Conservation (phyloP, 1,140 invertebrate species). For the Gryon sp. region DNA sequence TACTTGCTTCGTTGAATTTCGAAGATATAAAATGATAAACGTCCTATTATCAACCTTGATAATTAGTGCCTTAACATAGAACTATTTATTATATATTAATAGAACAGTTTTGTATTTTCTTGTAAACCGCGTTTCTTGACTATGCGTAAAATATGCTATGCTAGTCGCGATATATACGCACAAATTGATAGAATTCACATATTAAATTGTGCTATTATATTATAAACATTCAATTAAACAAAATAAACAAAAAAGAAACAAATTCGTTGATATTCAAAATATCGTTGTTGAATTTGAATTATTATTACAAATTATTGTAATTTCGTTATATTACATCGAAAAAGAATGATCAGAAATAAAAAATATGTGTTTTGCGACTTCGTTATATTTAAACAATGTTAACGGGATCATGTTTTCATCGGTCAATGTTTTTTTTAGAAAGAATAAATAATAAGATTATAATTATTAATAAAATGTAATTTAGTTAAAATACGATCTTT, state of each 20-base stretch:
- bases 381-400: slow-evolving; percentile 2
- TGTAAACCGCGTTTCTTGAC: slow-evolving; percentile 23
- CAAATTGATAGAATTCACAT: slow-evolving; percentile 12
- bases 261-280: too few species aligned
- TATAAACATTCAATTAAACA: slow-evolving; percentile 4
- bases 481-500: too few species aligned
- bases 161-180: slow-evolving; percentile 11
- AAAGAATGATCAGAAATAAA: too few species aligned
- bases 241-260: not conserved
- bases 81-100: slow-evolving; percentile 45
- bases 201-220: slow-evolving; percentile 18
- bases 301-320: not conserved
- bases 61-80: slow-evolving; percentile 49
- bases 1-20: slow-evolving; percentile 12
- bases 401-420: slow-evolving; percentile 1
- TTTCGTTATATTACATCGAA: too few species aligned
- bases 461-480: not conserved
- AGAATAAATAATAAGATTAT: too few species aligned
- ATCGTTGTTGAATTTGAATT: slow-evolving; percentile 2
- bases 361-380: not conserved
- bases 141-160: slow-evolving; percentile 27
- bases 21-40: slow-evolving; percentile 8
- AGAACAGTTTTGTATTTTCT: slow-evolving; percentile 28
- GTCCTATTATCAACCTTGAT: slow-evolving; percentile 7
- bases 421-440: not conserved